Conservation (phyloP, 2,797 vertebrate species). For the Microctenopoma steveboyesi region DNA sequence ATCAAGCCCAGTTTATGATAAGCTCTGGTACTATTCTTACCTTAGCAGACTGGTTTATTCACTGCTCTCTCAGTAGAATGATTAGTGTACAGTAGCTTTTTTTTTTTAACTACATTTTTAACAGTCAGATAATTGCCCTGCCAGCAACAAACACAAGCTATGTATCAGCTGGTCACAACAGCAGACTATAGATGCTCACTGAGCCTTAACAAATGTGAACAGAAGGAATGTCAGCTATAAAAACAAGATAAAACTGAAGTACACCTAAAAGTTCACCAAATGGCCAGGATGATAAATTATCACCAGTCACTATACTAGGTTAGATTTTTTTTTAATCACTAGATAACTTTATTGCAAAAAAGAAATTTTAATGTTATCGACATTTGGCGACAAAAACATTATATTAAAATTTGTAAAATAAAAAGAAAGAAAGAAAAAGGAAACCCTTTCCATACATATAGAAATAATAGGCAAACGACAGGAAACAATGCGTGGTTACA, state of each 20-base stretch:
- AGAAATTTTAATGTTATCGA: too few relatives aligned
- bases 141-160: slow-evolving; percentile 9
- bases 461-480: too few relatives aligned
- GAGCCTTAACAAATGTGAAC: slow-evolving; percentile 52
- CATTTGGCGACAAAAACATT: too few relatives aligned
- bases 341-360: not conserved
- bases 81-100: not conserved
- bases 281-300: not conserved
- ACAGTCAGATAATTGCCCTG: slow-evolving; percentile 7
- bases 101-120: slow-evolving; percentile 8
- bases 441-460: too few relatives aligned
- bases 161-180: slow-evolving; percentile 13
- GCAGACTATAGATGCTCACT: slow-evolving; percentile 38
- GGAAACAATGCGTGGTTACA: too few relatives aligned
- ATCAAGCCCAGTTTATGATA: slow-evolving; percentile 17
- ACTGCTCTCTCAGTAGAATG: not conserved
- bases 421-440: too few relatives aligned
- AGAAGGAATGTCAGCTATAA: slow-evolving; percentile 56
- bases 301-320: too few relatives aligned
- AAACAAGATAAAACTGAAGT: slow-evolving; percentile 18
- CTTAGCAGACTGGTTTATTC: slow-evolving; percentile 18
- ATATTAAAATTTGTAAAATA: too few relatives aligned
- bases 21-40: slow-evolving; percentile 16
- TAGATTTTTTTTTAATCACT: not conserved
- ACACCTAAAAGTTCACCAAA: not conserved